Conservation (phyloP, 2,888 invertebrate species). For the Erebia aethiops region DNA sequence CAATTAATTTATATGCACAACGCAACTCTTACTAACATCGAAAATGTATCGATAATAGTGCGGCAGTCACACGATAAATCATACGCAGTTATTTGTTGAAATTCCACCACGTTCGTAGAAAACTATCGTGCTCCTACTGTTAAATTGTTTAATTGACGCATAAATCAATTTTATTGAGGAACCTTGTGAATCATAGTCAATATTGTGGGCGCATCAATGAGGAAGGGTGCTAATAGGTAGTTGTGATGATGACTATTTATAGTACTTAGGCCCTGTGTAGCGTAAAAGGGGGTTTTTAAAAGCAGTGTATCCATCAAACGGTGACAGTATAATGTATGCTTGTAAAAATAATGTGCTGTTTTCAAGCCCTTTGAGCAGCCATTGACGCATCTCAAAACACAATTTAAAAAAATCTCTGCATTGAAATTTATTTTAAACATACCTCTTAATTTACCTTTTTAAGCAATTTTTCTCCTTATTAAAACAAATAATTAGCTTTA, state of each 20-base stretch:
- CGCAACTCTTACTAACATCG: constrained; percentile 15
- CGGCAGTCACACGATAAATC: constrained; percentile 2
- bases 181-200: constrained; percentile 8
- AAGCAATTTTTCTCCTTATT: too few relatives aligned
- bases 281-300: too few relatives aligned
- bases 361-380: too few relatives aligned
- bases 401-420: too few relatives aligned
- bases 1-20: constrained; percentile 23
- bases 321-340: too few relatives aligned
- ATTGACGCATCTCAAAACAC: too few relatives aligned
- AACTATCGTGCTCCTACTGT: constrained; percentile 1
- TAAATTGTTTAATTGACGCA: constrained; percentile 14
- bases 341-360: too few relatives aligned
- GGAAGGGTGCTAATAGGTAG: constrained; percentile 8
- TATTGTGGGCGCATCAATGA: constrained; percentile 2
- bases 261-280: too few relatives aligned
- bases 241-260: constrained; percentile 1
- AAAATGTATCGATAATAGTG: constrained; percentile 1
- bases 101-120: background rate
- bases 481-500: too few relatives aligned
- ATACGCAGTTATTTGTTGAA: constrained; percentile 1
- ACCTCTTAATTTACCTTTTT: too few relatives aligned
- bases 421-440: too few relatives aligned
- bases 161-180: constrained; percentile 22
- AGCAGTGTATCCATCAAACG: too few relatives aligned